These are phyloP conservation scores for Anguilla japonica DNA, from an alignment of 2,113 vertebrate species.

Conservation along the genomic window DNA sequence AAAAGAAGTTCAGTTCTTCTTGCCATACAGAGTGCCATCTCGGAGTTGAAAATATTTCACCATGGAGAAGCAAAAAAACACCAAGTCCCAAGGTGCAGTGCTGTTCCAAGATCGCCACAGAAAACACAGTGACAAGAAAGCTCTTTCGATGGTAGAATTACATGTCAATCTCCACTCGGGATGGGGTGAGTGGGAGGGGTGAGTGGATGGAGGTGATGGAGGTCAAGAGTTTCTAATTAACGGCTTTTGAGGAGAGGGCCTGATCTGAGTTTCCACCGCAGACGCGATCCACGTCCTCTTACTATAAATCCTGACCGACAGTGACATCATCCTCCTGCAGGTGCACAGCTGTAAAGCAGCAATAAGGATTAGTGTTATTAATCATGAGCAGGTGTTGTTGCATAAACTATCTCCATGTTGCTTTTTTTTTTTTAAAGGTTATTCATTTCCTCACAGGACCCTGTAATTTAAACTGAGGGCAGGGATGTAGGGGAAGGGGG, in stretches of 20 bases:
- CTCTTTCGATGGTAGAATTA: neutral
- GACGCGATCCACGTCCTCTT: neutral
- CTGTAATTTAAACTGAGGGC: neutral
- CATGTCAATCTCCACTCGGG: neutral
- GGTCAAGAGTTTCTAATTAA: neutral
- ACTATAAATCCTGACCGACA: neutral
- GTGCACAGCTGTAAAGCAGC: neutral
- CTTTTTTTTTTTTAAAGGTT: neutral
- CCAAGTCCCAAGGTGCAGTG: neutral
- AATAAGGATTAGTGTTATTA: slow-evolving; percentile 3
- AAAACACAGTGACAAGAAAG: neutral
- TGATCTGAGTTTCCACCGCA: neutral
- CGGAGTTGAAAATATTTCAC: neutral
- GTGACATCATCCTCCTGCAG: neutral
- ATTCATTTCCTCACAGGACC: neutral
- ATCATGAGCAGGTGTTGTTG: slow-evolving; percentile 3
- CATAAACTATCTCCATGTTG: neutral
- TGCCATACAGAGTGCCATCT: no score
- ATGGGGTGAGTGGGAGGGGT: neutral
- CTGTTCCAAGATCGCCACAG: neutral
- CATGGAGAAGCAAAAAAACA: neutral
- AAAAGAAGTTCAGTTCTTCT: neutral
- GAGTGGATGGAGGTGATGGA: neutral
- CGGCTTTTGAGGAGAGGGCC: neutral
- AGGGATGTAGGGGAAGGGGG: no score